These are phyloP conservation scores for Mus spicilegus DNA, from an alignment of 2,113 vertebrate genomes.

Conservation along the genomic window DNA sequence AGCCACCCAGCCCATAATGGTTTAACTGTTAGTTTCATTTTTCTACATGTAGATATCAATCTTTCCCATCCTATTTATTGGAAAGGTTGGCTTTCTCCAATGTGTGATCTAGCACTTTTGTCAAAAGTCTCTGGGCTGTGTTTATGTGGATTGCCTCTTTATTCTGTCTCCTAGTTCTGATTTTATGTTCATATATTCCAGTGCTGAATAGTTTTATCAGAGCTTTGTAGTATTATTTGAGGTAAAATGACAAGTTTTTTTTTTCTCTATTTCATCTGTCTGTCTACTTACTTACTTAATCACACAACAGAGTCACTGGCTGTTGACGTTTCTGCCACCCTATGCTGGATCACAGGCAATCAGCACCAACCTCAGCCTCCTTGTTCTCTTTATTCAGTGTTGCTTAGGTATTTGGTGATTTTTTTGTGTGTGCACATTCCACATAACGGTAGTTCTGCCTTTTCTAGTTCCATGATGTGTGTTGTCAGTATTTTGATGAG, in stretches of 20 bases:
- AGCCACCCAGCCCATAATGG: neutral
- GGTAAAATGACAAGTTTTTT: neutral
- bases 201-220: neutral
- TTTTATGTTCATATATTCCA: neutral
- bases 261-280: neutral
- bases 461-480: neutral
- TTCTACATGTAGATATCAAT: neutral
- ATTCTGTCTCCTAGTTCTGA: neutral
- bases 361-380: neutral
- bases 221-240: neutral
- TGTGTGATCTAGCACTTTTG: neutral
- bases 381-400: neutral
- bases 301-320: neutral
- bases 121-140: neutral
- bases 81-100: neutral
- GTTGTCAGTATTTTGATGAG: neutral
- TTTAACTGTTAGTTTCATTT: neutral
- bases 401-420: neutral
- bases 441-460: neutral
- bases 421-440: neutral
- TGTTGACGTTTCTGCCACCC: too few relatives aligned
- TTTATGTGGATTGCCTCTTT: neutral
- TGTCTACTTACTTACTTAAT: neutral
- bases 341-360: too few relatives aligned
- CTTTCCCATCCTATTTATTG: neutral